Evolutionary conservation across 2,113 vertebrate genomes (phyloP).

Genomic region (Lethenteron reissneri): DNA sequence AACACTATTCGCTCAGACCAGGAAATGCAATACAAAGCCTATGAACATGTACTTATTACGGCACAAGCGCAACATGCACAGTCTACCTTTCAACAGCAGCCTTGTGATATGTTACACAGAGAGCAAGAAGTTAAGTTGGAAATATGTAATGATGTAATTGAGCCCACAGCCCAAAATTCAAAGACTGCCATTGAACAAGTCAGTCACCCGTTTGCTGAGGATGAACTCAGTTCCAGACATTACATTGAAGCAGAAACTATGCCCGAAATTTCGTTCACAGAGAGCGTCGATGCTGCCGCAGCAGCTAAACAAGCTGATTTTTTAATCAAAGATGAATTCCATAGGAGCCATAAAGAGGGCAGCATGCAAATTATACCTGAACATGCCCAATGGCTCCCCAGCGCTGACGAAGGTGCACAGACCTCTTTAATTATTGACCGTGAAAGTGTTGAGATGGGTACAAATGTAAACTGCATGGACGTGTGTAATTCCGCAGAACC

Average conservation of each 20-base stretch:
- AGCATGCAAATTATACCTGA: neutral
- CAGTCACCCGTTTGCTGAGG: constrained; percentile 10
- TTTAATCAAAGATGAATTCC: neutral
- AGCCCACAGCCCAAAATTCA: neutral
- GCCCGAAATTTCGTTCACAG: constrained; percentile 16
- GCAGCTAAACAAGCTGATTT: neutral
- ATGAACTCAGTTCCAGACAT: constrained; percentile 9
- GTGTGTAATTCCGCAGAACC: neutral
- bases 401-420: neutral
- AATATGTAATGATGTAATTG: neutral
- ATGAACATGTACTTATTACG: too few species aligned
- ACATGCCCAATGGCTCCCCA: too few species aligned
- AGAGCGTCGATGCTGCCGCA: constrained; percentile 13
- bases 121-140: neutral
- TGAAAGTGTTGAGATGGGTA: neutral
- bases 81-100: neutral
- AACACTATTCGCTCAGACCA: too few species aligned
- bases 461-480: neutral
- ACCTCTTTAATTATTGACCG: neutral
- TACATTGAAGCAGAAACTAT: constrained; percentile 17
- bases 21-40: too few species aligned
- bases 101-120: constrained; percentile 2
- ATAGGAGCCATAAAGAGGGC: neutral
- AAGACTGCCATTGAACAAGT: constrained; percentile 6
- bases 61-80: too few species aligned